phyloP scores from a whole-genome alignment of 2,113 vertebrate genomes.

The Peromyscus polionotus region DNA sequence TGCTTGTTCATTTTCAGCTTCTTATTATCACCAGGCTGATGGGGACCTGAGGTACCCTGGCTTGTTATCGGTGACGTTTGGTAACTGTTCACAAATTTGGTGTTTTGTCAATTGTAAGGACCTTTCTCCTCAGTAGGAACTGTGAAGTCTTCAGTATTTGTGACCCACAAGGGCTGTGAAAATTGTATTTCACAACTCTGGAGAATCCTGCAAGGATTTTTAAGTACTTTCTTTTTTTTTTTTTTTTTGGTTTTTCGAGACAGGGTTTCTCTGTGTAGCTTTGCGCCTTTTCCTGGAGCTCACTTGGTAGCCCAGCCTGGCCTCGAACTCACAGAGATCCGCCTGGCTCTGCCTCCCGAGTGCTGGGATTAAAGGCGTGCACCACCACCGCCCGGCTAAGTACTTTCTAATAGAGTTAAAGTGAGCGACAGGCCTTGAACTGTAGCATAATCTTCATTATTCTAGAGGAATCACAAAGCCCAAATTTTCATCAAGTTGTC shows the following conservation, averaged over 20 bases:
- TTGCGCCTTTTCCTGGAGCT: no score
- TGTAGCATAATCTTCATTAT: slow-evolving; percentile 67
- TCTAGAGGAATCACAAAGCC: slow-evolving; percentile 54
- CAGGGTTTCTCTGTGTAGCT: no score
- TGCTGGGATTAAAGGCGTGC: no score
- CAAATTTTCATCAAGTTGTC: slow-evolving; percentile 53
- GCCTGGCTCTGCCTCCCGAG: no score
- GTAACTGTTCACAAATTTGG: slow-evolving; percentile 44
- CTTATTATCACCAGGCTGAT: background rate
- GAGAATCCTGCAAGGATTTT: slow-evolving; percentile 42
- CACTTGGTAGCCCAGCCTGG: no score
- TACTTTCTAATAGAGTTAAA: slow-evolving; percentile 49
- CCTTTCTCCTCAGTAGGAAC: slow-evolving; percentile 18
- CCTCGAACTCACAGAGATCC: no score
- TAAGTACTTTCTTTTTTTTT: slow-evolving; percentile 32
- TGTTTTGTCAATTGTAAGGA: slow-evolving; percentile 29
- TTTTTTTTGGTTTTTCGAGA: no score
- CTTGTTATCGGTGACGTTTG: background rate
- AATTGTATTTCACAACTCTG: slow-evolving; percentile 56
- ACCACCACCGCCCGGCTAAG: background rate
- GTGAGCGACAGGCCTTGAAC: slow-evolving; percentile 61
- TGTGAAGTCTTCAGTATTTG: slow-evolving; percentile 47
- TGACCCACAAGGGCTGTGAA: background rate
- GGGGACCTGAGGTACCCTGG: background rate
- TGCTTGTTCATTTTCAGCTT: slow-evolving; percentile 18